Conservation (phyloP, 2,888 invertebrate genomes). For the Litoditis marina region DNA sequence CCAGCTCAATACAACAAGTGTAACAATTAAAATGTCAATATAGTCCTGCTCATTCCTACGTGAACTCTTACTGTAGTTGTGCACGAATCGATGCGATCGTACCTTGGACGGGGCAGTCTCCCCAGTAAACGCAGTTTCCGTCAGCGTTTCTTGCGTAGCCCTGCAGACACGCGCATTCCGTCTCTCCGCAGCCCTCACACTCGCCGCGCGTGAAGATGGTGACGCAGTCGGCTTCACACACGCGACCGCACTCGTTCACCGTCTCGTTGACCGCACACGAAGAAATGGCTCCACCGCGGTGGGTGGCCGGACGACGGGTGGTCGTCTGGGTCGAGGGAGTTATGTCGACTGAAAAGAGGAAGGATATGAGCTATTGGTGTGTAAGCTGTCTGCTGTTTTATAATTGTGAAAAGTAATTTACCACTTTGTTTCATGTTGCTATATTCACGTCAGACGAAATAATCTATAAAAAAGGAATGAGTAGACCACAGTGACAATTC, state of each 20-base stretch:
- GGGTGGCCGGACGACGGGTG: slow-evolving; percentile 4
- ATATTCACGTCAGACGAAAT: too few relatives aligned
- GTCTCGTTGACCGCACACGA: slow-evolving; percentile 56
- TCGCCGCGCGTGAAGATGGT: slow-evolving; percentile 57
- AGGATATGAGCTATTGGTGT: too few relatives aligned
- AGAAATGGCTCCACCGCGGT: slow-evolving; percentile 9
- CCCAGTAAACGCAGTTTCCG: slow-evolving; percentile 58
- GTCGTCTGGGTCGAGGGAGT: slow-evolving; percentile 3
- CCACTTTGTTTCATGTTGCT: too few relatives aligned
- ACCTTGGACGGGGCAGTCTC: slow-evolving; percentile 52
- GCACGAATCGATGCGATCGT: neutral
- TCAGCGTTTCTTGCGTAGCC: slow-evolving; percentile 52
- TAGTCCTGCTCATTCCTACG: too few relatives aligned
- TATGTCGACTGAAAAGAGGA: too few relatives aligned
- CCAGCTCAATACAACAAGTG: too few relatives aligned
- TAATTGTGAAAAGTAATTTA: too few relatives aligned
- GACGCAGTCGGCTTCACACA: slow-evolving; percentile 59
- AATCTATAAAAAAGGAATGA: too few relatives aligned
- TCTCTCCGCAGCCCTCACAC: slow-evolving; percentile 52
- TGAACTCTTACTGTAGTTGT: too few relatives aligned
- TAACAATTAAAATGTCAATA: too few relatives aligned
- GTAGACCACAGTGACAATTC: too few relatives aligned
- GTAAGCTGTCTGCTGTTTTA: too few relatives aligned
- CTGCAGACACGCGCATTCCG: slow-evolving; percentile 55
- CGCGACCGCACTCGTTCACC: slow-evolving; percentile 57